phyloP scores from a whole-genome alignment of 2,797 vertebrate species.

The Eospalax fontanierii region DNA sequence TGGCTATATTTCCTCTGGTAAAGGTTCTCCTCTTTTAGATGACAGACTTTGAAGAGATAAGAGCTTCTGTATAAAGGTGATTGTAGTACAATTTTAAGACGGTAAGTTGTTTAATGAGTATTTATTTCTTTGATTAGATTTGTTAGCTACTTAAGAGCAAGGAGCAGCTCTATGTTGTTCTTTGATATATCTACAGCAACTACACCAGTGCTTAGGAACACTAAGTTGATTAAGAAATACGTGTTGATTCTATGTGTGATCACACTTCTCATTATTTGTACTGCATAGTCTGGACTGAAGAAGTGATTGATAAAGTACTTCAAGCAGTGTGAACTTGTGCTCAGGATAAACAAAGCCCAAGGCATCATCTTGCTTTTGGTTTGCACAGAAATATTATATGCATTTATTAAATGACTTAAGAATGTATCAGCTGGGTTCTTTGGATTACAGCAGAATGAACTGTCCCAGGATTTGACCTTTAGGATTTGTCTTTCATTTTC shows the following conservation, averaged over 20 bases:
- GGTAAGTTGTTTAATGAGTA: conserved; percentile 2
- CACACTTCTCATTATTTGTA: not conserved
- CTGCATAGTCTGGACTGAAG: not conserved
- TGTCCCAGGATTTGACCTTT: not conserved
- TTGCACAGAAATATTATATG: conserved; percentile 14
- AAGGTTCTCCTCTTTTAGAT: not conserved
- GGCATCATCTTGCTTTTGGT: not conserved
- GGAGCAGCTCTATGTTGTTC: not conserved
- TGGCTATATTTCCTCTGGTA: not conserved
- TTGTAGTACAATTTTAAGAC: not conserved
- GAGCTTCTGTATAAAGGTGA: not conserved
- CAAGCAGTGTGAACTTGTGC: not conserved
- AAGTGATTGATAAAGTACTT: not conserved
- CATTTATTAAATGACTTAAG: not conserved
- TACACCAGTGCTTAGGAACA: not conserved
- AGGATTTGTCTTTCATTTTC: not conserved
- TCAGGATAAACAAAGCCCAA: not conserved
- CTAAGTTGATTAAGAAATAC: conserved; percentile 23
- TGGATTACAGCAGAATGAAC: not conserved
- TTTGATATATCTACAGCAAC: conserved; percentile 18
- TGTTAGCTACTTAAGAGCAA: not conserved
- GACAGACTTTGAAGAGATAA: not conserved
- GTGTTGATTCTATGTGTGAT: not conserved
- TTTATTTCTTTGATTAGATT: conserved; percentile 1
- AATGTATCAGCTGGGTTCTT: not conserved